phyloP scores from a whole-genome alignment of 2,888 invertebrate species.

The Crepidodera aurea region DNA sequence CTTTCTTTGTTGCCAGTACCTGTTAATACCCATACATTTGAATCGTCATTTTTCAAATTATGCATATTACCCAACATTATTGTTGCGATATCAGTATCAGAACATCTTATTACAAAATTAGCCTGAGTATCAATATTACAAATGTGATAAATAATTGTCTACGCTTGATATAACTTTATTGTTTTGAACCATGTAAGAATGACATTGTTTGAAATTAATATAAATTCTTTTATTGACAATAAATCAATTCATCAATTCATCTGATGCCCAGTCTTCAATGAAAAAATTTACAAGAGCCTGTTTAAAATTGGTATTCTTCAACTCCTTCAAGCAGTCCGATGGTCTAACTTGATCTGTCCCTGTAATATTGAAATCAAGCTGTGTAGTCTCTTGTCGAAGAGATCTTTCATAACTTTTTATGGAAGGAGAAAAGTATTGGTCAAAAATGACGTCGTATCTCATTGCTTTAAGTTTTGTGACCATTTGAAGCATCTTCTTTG shows the following conservation, averaged over 20 bases:
- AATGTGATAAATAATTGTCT: conserved; percentile 34
- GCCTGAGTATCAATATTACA: conserved; percentile 39
- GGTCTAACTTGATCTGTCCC: conserved; percentile 47
- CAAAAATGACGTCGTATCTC: conserved; percentile 42
- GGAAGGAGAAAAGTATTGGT: conserved; percentile 39
- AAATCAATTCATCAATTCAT: conserved; percentile 47
- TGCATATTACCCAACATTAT: conserved; percentile 44
- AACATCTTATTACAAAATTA: conserved; percentile 34
- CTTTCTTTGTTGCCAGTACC: conserved; percentile 43
- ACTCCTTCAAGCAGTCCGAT: conserved; percentile 35
- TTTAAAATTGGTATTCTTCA: conserved; percentile 46
- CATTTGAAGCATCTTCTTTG: conserved; percentile 46
- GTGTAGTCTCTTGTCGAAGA: conserved; percentile 39
- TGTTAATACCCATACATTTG: conserved; percentile 36
- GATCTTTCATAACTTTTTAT: conserved; percentile 42
- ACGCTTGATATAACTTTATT: conserved; percentile 33
- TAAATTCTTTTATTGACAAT: conserved; percentile 43
- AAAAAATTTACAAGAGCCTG: conserved; percentile 46
- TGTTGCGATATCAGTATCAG: conserved; percentile 36
- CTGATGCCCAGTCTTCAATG: conserved; percentile 44
- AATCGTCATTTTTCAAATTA: conserved; percentile 39
- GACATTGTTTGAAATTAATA: conserved; percentile 39
- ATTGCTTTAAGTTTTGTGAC: conserved; percentile 34
- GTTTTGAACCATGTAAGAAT: conserved; percentile 48
- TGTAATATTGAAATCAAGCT: conserved; percentile 43